phyloP scores from a whole-genome alignment of 2,797 vertebrate genomes.

The Platyrinchus mystaceus region DNA sequence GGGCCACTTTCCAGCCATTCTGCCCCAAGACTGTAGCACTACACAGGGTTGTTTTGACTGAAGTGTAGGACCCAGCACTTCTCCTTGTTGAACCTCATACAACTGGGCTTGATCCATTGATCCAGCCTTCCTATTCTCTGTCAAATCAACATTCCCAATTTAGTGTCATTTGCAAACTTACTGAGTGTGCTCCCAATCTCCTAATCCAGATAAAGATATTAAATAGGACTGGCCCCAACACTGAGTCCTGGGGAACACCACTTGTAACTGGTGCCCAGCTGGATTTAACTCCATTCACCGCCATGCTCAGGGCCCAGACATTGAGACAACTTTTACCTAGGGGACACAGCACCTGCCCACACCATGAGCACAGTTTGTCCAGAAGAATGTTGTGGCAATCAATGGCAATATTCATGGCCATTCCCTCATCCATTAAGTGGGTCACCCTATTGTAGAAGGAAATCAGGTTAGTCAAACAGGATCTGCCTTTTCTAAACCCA shows the following conservation, averaged over 20 bases:
- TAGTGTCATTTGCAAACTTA: background rate
- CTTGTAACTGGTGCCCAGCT: background rate
- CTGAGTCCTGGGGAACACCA: background rate
- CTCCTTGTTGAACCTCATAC: background rate
- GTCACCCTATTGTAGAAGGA: background rate
- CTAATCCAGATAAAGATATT: background rate
- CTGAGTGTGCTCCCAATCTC: background rate
- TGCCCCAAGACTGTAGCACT: background rate
- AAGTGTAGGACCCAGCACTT: background rate
- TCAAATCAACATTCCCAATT: background rate
- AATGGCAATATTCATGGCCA: background rate
- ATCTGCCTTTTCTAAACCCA: background rate
- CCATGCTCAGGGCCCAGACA: background rate
- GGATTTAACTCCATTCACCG: background rate
- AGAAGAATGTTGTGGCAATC: background rate
- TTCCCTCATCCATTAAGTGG: background rate
- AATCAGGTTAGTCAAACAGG: background rate
- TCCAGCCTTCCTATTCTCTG: background rate
- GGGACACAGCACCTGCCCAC: background rate
- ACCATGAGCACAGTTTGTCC: background rate
- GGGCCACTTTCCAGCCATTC: background rate
- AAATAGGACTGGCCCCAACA: background rate
- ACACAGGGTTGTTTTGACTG: background rate
- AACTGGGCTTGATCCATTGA: fast-evolving
- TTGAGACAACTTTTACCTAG: background rate